A percentile compares a stretch with the other conserved stretches of the same genome.
Conservation (phyloP, 2,113 vertebrate species). For the Prolemur simus region DNA sequence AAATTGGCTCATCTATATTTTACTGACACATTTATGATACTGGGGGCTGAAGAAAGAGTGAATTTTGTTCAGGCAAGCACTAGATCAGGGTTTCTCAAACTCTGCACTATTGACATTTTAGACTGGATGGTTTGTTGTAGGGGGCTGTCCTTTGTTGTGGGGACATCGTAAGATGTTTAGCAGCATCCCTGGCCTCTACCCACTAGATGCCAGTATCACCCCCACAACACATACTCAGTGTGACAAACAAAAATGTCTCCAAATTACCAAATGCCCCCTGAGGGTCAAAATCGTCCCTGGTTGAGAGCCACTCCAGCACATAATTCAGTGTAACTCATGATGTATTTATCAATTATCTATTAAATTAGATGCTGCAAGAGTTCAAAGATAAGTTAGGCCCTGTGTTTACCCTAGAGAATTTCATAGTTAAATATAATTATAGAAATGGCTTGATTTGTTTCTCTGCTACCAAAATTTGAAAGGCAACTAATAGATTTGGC, state of each 20-base stretch:
- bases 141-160: background rate
- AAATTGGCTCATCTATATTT: slow-evolving; percentile 41
- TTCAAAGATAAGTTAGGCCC: slow-evolving; percentile 38
- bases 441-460: slow-evolving; percentile 31
- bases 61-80: slow-evolving; percentile 27
- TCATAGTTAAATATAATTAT: slow-evolving; percentile 44
- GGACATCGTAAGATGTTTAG: background rate
- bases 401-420: slow-evolving; percentile 54
- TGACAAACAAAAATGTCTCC: slow-evolving; percentile 39
- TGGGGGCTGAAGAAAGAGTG: background rate
- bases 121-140: background rate
- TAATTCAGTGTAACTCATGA: background rate
- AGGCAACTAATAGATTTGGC: slow-evolving; percentile 12
- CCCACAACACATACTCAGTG: background rate
- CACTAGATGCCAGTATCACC: background rate
- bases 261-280: background rate
- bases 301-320: background rate
- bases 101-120: background rate
- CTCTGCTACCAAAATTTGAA: slow-evolving; percentile 40
- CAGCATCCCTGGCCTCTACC: slow-evolving; percentile 5
- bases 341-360: background rate
- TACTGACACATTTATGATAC: slow-evolving; percentile 41
- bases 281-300: background rate
- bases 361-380: background rate
- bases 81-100: slow-evolving; percentile 36